Conservation (phyloP, 1,140 invertebrate genomes). For the Coptotermes formosanus region DNA sequence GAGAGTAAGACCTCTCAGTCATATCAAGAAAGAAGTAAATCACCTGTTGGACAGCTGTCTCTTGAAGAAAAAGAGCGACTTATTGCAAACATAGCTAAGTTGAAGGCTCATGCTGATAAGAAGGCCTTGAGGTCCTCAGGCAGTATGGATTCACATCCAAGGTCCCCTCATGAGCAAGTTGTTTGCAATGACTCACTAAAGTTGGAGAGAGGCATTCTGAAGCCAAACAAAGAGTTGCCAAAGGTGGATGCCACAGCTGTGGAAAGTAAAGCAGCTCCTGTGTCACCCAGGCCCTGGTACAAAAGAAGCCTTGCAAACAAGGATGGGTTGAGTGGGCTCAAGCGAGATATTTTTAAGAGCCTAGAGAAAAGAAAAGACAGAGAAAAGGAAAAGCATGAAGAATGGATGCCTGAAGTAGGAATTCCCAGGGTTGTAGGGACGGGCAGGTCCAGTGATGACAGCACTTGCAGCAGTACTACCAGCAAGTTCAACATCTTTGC, state of each 20-base stretch:
- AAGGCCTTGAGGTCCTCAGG: conserved; percentile 26
- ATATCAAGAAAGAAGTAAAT: conserved; percentile 21
- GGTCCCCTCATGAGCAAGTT: conserved; percentile 32
- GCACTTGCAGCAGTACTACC: conserved; percentile 41
- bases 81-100: conserved; percentile 37
- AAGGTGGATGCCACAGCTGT: not conserved
- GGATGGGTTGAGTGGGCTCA: conserved; percentile 38
- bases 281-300: conserved; percentile 64
- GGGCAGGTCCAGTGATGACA: conserved; percentile 36
- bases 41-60: conserved; percentile 25
- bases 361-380: conserved; percentile 36
- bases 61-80: conserved; percentile 38
- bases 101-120: conserved; percentile 38
- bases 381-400: conserved; percentile 39
- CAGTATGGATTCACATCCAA: conserved; percentile 20
- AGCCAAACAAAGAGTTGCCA: conserved; percentile 40
- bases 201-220: conserved; percentile 50
- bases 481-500: conserved; percentile 39
- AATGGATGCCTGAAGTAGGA: conserved; percentile 42
- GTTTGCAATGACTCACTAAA: conserved; percentile 51
- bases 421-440: conserved; percentile 36
- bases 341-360: conserved; percentile 32
- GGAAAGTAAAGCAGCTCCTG: conserved; percentile 39
- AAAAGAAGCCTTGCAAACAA: conserved; percentile 50
- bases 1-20: conserved; percentile 31